Evolutionary conservation across 2,888 invertebrate genomes (phyloP), one percentile per base, ranked within the genome.

Genomic region (Phortica magna): DNA sequence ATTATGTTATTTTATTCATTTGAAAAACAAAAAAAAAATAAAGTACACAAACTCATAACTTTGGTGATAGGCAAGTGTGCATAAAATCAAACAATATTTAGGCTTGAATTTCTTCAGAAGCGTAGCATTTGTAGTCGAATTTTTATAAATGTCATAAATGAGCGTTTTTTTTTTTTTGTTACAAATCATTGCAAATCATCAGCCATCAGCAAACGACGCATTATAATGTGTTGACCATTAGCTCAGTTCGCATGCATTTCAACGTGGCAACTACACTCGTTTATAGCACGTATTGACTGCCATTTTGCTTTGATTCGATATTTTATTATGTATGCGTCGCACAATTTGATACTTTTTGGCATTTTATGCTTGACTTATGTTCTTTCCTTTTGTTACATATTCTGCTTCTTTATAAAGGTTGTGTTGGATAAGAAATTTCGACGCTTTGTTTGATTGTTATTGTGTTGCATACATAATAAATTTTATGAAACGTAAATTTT

Each of bases 401-500:
- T 61, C 17, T 55, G 2, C 1, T 31, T 31, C 31, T 31, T n/a
- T 17, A 7, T 12, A 55, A 14, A 7, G n/a, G n/a, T n/a, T 55
- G 7, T 55, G n/a, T 55, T 55, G 55, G n/a, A 17, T 55, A 17
- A 17, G n/a, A 17, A 17, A n/a, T 55, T 14, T 39, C 19, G 65
- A 12, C 39, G 9, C 7, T 31, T 39, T 68, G 68, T 22, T 71
- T 71, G 19, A 42, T 31, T 71, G 41, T 71, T 14, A 55, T 71
- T 72, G 75, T 67, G 48, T 77, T 82, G 87, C 88, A 86, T 84
- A 86, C 84, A 86, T 86, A 88, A 88, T 88, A 87, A 84, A 87
- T 86, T 88, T 88, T 85, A 86, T 88, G 87, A 88, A 86, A 88
- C 87, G 85, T 87, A 88, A 84, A 85, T 85, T 87, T 88, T 87